phyloP scores from a whole-genome alignment of 2,113 vertebrate species.

The Zeus faber region DNA sequence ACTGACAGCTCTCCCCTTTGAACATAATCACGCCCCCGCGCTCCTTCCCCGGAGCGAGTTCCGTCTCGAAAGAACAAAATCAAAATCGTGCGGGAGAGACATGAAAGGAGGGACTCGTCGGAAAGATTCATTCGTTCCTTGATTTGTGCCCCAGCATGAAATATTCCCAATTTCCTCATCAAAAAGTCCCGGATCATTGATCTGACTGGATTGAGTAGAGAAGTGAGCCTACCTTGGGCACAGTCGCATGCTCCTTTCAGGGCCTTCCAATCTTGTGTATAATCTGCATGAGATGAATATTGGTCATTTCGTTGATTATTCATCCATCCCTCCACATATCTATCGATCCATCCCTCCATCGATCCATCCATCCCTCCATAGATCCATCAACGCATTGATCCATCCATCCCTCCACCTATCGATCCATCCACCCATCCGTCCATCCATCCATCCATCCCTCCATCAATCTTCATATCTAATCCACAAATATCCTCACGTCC shows the following conservation, averaged over 20 bases:
- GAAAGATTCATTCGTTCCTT: not conserved
- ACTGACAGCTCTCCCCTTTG: conserved; percentile 25
- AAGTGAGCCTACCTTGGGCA: conserved; percentile 77
- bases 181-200: too few species aligned
- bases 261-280: conserved; percentile 93
- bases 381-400: too few species aligned
- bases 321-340: not conserved
- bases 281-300: conserved; percentile 75
- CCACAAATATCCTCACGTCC: too few species aligned
- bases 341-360: not conserved
- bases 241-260: conserved; percentile 92
- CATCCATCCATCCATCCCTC: not conserved
- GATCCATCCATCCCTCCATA: not conserved
- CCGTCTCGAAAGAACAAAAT: conserved; percentile 19
- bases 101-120: conserved; percentile 24
- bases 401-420: not conserved
- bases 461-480: not conserved
- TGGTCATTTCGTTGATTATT: not conserved
- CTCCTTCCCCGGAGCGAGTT: conserved; percentile 28
- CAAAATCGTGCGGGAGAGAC: conserved; percentile 42
- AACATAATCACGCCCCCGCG: conserved; percentile 23
- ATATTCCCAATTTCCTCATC: not conserved
- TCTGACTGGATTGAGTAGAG: not conserved
- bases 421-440: not conserved
- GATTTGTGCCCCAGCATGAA: not conserved